A percentile compares a stretch with the other conserved stretches of the same genome.
Conservation (phyloP, 1,140 invertebrate genomes). For the Pentalonia nigronervosa region DNA sequence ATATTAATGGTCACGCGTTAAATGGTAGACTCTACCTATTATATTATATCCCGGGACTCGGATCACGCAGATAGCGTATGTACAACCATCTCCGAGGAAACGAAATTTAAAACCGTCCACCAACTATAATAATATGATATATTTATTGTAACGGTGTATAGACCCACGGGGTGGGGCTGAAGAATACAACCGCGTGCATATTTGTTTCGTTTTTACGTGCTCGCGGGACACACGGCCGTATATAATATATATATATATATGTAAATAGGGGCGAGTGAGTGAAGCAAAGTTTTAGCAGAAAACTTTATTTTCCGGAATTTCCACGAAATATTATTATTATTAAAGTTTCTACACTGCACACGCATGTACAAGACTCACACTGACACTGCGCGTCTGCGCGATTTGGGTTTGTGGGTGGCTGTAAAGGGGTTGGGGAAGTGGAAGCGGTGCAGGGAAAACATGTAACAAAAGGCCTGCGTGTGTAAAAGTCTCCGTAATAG, state of each 20-base stretch:
- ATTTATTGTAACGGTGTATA: neutral
- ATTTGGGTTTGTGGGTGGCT: neutral
- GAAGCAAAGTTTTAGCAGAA: neutral
- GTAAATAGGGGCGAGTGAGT: no score
- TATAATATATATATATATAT: neutral
- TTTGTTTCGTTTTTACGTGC: neutral
- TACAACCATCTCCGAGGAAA: neutral
- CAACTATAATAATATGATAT: neutral
- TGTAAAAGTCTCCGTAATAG: neutral
- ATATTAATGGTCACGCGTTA: neutral
- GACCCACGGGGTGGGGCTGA: neutral
- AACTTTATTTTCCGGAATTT: slow-evolving; percentile 31
- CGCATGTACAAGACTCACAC: neutral
- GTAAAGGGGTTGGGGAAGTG: neutral
- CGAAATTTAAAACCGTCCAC: neutral
- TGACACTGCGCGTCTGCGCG: neutral
- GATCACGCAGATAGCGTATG: neutral
- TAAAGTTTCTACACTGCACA: neutral
- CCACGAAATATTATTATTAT: slow-evolving; percentile 39
- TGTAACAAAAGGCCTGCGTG: neutral
- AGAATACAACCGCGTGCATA: slow-evolving; percentile 1
- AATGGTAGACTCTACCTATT: neutral
- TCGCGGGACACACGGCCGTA: neutral
- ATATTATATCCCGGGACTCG: neutral
- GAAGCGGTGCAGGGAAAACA: neutral